Evolutionary conservation across 2,888 invertebrate genomes (phyloP).

Genomic region (Axea sp.): DNA sequence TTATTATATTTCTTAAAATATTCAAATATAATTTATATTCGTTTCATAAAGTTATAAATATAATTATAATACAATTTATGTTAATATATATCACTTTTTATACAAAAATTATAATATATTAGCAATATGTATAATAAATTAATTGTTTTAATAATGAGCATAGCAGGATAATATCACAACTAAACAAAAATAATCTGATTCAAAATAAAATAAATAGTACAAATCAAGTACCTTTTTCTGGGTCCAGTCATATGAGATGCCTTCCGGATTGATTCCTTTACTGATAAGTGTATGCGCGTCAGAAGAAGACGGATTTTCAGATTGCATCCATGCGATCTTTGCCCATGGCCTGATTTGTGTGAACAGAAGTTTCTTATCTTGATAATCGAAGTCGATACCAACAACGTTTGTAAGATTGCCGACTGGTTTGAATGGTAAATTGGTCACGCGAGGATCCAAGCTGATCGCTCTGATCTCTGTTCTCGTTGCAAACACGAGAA

Average conservation of each 20-base stretch:
- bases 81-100: no score
- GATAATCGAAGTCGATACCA: slow-evolving; percentile 96
- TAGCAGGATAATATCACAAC: no score
- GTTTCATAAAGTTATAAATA: no score
- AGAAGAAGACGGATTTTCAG: slow-evolving; percentile 84
- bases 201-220: no score
- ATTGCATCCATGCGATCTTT: slow-evolving; percentile 89
- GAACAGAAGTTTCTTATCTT: slow-evolving; percentile 92
- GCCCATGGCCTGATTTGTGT: slow-evolving; percentile 96
- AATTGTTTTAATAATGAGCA: no score
- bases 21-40: no score
- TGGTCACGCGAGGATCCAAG: slow-evolving; percentile 90
- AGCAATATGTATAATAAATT: no score
- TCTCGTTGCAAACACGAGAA: slow-evolving; percentile 94
- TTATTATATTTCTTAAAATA: no score
- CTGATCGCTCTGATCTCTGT: slow-evolving; percentile 94
- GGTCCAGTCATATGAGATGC: slow-evolving; percentile 98
- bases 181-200: no score
- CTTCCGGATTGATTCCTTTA: slow-evolving; percentile 94
- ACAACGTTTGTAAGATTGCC: slow-evolving; percentile 94
- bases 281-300: slow-evolving; percentile 85
- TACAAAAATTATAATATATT: no score
- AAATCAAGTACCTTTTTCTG: slow-evolving; percentile 93
- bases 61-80: no score
- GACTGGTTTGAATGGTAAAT: slow-evolving; percentile 91